Evolutionary conservation across 1,140 invertebrate species (phyloP).

Genomic region (Drepana arcuata): DNA sequence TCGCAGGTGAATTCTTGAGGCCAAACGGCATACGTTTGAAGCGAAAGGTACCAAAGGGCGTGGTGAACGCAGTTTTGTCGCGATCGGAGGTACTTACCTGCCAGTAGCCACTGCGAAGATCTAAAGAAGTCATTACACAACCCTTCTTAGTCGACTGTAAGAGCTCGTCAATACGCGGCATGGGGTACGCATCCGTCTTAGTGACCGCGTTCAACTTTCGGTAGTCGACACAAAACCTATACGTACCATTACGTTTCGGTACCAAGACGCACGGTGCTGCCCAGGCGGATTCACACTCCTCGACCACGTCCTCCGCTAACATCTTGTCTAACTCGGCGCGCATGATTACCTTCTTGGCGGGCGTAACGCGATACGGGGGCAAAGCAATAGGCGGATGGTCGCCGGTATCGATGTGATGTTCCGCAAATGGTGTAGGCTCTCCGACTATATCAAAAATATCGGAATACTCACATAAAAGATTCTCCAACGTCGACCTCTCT

Average conservation of each 20-base stretch:
- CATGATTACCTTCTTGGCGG: neutral
- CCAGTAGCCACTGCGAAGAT: conserved; percentile 59
- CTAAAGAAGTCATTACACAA: conserved; percentile 53
- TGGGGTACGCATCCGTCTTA: conserved; percentile 41
- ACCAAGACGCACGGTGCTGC: conserved; percentile 51
- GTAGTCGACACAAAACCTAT: conserved; percentile 41
- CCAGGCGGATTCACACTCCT: conserved; percentile 58
- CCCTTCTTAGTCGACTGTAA: conserved; percentile 40
- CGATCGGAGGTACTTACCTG: conserved; percentile 32
- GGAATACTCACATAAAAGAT: conserved; percentile 3
- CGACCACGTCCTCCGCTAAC: conserved; percentile 39
- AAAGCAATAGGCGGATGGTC: neutral
- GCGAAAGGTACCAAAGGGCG: conserved; percentile 36
- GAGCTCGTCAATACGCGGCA: conserved; percentile 67
- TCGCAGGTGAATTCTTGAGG: conserved; percentile 39
- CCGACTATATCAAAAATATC: conserved; percentile 5
- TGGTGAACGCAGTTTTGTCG: conserved; percentile 66
- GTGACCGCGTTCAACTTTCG: conserved; percentile 10
- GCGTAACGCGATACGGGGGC: neutral
- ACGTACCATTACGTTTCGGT: conserved; percentile 42
- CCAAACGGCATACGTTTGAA: conserved; percentile 58
- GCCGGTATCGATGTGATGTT: conserved; percentile 22
- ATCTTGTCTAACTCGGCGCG: conserved; percentile 14
- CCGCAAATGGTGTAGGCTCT: too few species aligned
- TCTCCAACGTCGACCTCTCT: conserved; percentile 1